Evolutionary conservation across 2,888 invertebrate genomes (phyloP).

Genomic region (Lepidonotus clava): DNA sequence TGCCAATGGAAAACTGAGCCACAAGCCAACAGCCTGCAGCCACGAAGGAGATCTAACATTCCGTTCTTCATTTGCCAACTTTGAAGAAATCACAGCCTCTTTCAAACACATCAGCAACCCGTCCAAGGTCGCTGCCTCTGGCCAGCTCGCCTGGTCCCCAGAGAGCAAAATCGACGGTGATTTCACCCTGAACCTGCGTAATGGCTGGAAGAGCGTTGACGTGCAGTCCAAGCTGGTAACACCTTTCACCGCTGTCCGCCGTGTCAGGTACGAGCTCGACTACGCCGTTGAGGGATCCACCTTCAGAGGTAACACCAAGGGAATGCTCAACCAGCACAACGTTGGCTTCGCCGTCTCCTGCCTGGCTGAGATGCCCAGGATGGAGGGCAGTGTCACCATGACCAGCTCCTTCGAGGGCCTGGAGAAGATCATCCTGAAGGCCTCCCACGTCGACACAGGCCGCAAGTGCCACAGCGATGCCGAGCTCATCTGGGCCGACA

Average conservation of each 20-base stretch:
- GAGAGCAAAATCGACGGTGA: conserved; percentile 63
- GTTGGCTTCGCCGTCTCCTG: conserved; percentile 5
- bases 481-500: conserved; percentile 58
- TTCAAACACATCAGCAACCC: conserved; percentile 57
- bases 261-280: conserved; percentile 32
- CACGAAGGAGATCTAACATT: not conserved
- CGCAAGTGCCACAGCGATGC: conserved; percentile 52
- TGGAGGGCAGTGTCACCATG: conserved; percentile 53
- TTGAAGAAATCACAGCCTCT: conserved; percentile 59
- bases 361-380: conserved; percentile 2
- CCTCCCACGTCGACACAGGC: conserved; percentile 28
- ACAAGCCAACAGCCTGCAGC: not conserved
- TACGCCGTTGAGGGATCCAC: conserved; percentile 57
- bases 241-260: conserved; percentile 59
- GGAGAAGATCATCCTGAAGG: conserved; percentile 57
- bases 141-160: conserved; percentile 67
- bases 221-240: conserved; percentile 58
- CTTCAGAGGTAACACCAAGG: conserved; percentile 40
- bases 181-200: conserved; percentile 56
- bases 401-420: conserved; percentile 61
- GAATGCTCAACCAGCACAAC: conserved; percentile 6
- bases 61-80: conserved; percentile 10
- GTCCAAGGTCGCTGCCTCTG: conserved; percentile 46
- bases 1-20: conserved; percentile 57
- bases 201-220: conserved; percentile 55